Base-by-base conservation (phyloP, 2,797 vertebrate genomes). In the Sciaenops ocellatus region DNA sequence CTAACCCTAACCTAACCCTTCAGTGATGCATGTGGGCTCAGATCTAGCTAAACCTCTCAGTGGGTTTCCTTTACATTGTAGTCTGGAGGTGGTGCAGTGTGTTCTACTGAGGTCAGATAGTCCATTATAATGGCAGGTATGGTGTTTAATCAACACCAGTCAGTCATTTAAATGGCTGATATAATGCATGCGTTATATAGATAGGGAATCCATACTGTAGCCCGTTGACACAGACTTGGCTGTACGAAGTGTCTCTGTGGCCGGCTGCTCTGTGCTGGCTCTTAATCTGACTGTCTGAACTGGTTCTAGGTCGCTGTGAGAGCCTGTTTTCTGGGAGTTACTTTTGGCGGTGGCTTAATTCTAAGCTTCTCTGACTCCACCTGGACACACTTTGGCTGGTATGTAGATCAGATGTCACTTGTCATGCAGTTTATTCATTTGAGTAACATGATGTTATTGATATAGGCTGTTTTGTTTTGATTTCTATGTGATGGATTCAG, bases 331-430 rank as follows among this genome's bases (percentile, higher is more conserved):
- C 92, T 99, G 60, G 98, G 98, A 81, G 97, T 98, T 30, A 96
- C 95, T 16, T 99, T 98, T 59, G 98, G 98, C 71, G 98, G 97
- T 64, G 98, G 98, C 16, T 87, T 98, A 68, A 94, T 97, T 68
- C 93, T 99, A 20, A 97, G 97, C 92, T 92, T 94, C 70, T 96
- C 96, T 82, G 96, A 97, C 61, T 97, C 96, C 7, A 96, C 96
- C 5, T 99, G 98, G 98, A 96, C 94, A 68, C 97, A 98, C 89
- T 99, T 99, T 86, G 98, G 98, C 89, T 99, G 98, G 98, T 99
- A 95, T 91, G 96, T 89, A 66, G 1, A 57, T 48, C 4, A 12
- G 3, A 13, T 7, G 6, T 67, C 28, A 26, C 24, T 3, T 3
- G 10, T 34, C 5, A 28, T 41, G 44, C 24, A 54, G 0, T 46